Conservation (phyloP, 2,113 vertebrate species). For the Azemiops feae region DNA sequence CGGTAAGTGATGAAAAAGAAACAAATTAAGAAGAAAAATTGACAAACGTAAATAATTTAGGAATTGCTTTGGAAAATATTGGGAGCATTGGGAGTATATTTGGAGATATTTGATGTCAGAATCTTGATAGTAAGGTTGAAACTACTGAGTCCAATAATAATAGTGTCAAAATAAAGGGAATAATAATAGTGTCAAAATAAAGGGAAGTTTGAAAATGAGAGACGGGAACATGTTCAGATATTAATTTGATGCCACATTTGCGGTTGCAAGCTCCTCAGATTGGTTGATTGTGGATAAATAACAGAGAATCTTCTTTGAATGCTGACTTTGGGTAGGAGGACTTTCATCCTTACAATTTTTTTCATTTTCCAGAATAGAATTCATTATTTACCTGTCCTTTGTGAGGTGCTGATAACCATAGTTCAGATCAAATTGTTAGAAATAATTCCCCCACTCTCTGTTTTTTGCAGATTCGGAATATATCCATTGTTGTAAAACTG, state of each 20-base stretch:
- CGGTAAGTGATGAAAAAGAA: not conserved
- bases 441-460: no score
- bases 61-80: not conserved
- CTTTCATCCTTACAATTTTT: not conserved
- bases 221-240: not conserved
- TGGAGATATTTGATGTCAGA: not conserved
- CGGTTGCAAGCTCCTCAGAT: not conserved
- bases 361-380: not conserved
- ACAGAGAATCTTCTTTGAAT: not conserved
- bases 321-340: not conserved
- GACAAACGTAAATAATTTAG: not conserved
- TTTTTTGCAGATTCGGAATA: not conserved
- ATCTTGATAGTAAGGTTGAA: not conserved
- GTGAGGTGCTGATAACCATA: no score
- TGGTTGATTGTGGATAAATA: not conserved
- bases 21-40: not conserved
- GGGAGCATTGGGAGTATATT: no score
- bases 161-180: not conserved
- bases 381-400: no score
- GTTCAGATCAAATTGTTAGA: no score
- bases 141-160: not conserved
- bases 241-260: not conserved
- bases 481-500: not conserved
- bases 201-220: not conserved
- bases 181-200: not conserved